These are phyloP conservation scores for Machimus rusticus DNA, from an alignment of 2,888 invertebrate genomes.

Conservation along the genomic window DNA sequence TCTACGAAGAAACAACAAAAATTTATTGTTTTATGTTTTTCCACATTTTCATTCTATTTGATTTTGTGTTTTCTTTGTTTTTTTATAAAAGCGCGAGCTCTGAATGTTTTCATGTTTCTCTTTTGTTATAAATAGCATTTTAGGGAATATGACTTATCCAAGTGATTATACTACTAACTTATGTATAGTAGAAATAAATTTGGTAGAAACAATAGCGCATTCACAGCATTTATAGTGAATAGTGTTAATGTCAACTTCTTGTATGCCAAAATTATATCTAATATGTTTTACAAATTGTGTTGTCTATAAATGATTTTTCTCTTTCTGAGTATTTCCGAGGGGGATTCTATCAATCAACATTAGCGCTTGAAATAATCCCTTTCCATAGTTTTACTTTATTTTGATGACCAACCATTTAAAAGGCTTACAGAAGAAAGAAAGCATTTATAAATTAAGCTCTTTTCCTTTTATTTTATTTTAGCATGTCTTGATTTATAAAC, in stretches of 20 bases:
- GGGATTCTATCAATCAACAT: neutral
- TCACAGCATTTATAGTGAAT: neutral
- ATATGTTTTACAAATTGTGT: neutral
- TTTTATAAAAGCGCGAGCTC: conserved; percentile 27
- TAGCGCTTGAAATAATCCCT: neutral
- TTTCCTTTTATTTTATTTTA: neutral
- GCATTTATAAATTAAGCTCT: neutral
- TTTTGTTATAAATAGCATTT: neutral
- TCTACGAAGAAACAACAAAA: conserved; percentile 22
- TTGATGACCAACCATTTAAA: neutral
- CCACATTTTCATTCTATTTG: neutral
- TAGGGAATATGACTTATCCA: neutral
- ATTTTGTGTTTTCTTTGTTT: neutral
- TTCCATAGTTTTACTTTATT: neutral
- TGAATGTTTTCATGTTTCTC: neutral
- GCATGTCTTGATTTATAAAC: neutral
- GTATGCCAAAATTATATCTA: neutral
- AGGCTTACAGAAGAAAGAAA: neutral
- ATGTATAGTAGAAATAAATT: neutral
- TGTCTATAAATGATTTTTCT: neutral
- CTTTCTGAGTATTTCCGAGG: neutral
- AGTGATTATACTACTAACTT: neutral
- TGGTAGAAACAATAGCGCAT: neutral
- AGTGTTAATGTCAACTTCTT: neutral
- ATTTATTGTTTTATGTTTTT: neutral